phyloP scores from a whole-genome alignment of 1,140 invertebrate species.

The Euura lappo region DNA sequence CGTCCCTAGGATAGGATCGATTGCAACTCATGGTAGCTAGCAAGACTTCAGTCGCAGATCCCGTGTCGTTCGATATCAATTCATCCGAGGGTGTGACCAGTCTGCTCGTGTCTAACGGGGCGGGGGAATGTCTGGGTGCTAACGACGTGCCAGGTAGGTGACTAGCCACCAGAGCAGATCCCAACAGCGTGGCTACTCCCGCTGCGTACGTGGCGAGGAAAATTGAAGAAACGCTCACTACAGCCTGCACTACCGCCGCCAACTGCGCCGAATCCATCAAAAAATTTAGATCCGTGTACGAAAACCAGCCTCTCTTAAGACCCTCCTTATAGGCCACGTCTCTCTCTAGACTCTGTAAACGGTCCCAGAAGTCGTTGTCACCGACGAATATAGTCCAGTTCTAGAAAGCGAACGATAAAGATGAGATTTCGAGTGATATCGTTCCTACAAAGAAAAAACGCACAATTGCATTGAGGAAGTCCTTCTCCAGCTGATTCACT shows the following conservation, averaged over 20 bases:
- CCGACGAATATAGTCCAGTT: constrained; percentile 84
- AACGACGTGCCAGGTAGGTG: constrained; percentile 62
- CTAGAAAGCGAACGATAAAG: constrained; percentile 59
- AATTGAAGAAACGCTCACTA: constrained; percentile 69
- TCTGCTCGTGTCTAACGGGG: neutral
- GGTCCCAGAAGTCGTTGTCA: constrained; percentile 73
- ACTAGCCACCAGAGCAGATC: constrained; percentile 70
- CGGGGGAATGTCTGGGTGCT: constrained; percentile 13
- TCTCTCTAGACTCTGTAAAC: constrained; percentile 72
- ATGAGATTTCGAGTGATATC: constrained; percentile 22
- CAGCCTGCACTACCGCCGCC: constrained; percentile 60
- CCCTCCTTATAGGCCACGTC: constrained; percentile 76
- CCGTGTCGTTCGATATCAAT: neutral
- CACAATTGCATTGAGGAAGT: constrained; percentile 91
- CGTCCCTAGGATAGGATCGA: constrained; percentile 7
- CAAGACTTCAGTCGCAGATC: neutral
- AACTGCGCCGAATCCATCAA: constrained; percentile 65
- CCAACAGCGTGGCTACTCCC: constrained; percentile 73
- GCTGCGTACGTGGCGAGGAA: constrained; percentile 75
- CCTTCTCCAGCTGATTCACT: constrained; percentile 83
- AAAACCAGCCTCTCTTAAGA: constrained; percentile 79
- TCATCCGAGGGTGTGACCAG: neutral
- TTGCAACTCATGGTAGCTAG: neutral
- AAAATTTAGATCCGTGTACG: constrained; percentile 80
- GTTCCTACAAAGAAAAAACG: constrained; percentile 47